Base-by-base conservation (phyloP, 2,888 invertebrate genomes). In the Drosophila koepferae region DNA sequence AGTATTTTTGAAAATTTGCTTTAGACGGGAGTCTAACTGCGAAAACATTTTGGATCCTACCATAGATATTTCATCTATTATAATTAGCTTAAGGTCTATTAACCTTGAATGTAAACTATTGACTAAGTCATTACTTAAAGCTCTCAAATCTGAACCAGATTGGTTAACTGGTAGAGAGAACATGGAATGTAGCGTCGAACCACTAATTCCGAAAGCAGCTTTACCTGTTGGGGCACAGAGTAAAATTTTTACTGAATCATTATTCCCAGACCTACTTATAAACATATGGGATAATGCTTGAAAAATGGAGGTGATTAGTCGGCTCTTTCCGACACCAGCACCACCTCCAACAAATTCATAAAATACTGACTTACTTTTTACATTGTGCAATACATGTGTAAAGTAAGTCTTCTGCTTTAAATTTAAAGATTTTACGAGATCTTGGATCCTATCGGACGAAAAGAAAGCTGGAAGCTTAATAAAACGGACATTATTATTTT, bases 191-290 rank as follows among this genome's bases (percentile, higher is more conserved):
- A 41, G 41, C n/a, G 41, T 46, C 20, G 14, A 46, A 41, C 41
- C 41, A 41, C 41, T 41, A 41, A 41, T n/a, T 41, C n/a, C n/a
- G 41, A 41, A 18, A 41, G 41, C 41, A 41, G n/a, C 41, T 41
- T 41, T n/a, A 41, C 41, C 41, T 41, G 41, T 41, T 41, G 41
- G 41, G 41, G 41, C n/a, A 40, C 41, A 41, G 41, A 41, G 41
- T n/a, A 41, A n/a, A n/a, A 41, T 41, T 41, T 41, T 36, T 36
- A 10, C 41, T 41, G 41, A n/a, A 41, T 41, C 41, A 41, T 7
- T 41, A 41, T 7, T 7, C 41, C 41, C 41, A 8, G 41, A 8
- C 8, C 41, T 41, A n/a, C 41, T 41, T 9, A n/a, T 41, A n/a
- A 41, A 41, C 2, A 41, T 41, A 41, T 41, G 41, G 8, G 3